Conservation (phyloP, 2,797 vertebrate species). For the Phataginus tricuspis region DNA sequence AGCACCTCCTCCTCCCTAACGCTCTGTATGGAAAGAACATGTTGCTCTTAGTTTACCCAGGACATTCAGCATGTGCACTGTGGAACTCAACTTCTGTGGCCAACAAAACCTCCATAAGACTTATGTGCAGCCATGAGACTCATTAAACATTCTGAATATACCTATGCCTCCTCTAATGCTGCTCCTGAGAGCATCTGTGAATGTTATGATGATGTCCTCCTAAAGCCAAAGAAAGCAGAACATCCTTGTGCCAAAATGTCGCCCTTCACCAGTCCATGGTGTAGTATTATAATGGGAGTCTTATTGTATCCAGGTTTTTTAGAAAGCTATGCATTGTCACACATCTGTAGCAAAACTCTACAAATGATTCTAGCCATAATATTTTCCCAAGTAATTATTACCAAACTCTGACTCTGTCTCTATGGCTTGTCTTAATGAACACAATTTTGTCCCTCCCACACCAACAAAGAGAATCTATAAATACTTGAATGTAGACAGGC, state of each 20-base stretch:
- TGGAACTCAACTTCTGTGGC: neutral
- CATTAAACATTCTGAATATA: slow-evolving; percentile 24
- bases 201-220: slow-evolving; percentile 16
- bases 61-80: neutral
- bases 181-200: neutral
- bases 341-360: neutral
- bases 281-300: neutral
- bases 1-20: neutral
- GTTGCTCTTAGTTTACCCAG: neutral
- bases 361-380: neutral
- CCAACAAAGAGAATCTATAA: neutral
- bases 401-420: neutral
- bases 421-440: neutral
- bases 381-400: slow-evolving; percentile 17
- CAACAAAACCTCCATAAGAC: neutral
- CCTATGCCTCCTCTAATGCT: neutral
- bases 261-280: neutral
- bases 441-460: neutral
- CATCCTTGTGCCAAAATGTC: neutral
- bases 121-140: neutral
- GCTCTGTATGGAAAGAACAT: neutral
- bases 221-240: neutral
- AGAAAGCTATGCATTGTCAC: neutral
- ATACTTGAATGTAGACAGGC: neutral
- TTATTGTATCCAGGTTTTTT: neutral